Evolutionary conservation across 2,888 invertebrate genomes (phyloP).

Genomic region (Thecophora atra): DNA sequence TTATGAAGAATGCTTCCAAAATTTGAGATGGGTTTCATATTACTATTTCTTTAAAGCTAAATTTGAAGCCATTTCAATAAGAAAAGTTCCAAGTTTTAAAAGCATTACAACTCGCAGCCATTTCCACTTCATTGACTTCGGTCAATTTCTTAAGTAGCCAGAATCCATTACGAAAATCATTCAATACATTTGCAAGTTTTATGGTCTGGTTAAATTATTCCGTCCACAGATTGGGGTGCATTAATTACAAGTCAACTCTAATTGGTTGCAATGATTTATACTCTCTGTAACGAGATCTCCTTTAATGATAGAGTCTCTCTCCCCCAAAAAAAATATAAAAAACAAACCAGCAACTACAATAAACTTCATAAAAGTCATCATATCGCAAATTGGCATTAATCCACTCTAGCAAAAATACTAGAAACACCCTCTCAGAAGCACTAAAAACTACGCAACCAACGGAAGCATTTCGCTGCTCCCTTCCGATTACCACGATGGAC

Average conservation of each 20-base stretch:
- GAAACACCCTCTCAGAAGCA: conserved; percentile 2
- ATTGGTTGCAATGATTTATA: conserved; percentile 29
- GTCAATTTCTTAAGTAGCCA: too few relatives aligned
- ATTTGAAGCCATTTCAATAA: too few relatives aligned
- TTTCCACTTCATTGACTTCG: too few relatives aligned
- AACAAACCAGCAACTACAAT: conserved; percentile 13
- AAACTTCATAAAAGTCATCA: conserved; percentile 13
- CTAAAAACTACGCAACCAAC: background rate
- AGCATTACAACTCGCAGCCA: too few relatives aligned
- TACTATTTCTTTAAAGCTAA: too few relatives aligned
- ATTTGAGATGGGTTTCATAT: background rate
- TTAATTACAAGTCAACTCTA: background rate
- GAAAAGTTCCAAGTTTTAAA: too few relatives aligned
- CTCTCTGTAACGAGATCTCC: background rate
- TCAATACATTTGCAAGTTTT: too few relatives aligned
- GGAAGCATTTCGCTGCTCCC: background rate
- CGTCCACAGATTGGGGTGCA: background rate
- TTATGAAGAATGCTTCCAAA: conserved; percentile 6
- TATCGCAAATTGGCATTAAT: background rate
- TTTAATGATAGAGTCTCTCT: background rate
- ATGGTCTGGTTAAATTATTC: background rate
- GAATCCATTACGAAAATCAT: too few relatives aligned
- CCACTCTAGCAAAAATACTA: background rate
- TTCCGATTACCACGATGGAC: background rate
- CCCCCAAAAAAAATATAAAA: conserved; percentile 2